Evolutionary conservation across 2,113 vertebrate genomes (phyloP), one percentile per base, ranked within the genome.

Genomic region (Carlito syrichta): DNA sequence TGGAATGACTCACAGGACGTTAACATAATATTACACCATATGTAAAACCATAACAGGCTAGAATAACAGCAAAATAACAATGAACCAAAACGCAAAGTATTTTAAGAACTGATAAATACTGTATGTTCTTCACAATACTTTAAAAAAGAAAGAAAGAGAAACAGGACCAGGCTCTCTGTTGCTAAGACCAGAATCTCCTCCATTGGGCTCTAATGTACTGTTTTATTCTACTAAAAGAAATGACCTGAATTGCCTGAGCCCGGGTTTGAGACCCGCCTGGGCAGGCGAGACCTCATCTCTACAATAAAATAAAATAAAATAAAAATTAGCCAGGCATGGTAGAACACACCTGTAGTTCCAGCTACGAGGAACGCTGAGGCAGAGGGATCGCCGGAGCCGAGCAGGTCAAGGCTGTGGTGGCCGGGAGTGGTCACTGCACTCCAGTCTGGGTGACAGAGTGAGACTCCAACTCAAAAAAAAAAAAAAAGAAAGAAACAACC

Each of bases 1-100:
- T 89, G 58, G 92, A 62, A 40, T 90, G 50, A 96, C 9, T 95
- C 14, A 94, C 14, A 76, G 45, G 20, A 8, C n/a, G 60, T 77
- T 78, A 77, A 94, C 88, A 84, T 95, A 86, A 69, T 85, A 77
- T 25, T 77, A 2, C 4, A 45, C 35, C 45, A 71, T 54, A 89
- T 82, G 95, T 91, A 89, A 95, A 74, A 73, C 2, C 14, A 40
- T 79, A 69, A 63, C n/a, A 50, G 10, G 27, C 5, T 63, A 91
- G 48, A 86, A 83, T 58, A 93, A 88, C 25, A 83, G 71, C 30
- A 73, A 90, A 69, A 95, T 82, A 66, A 60, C 17, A 60, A 27
- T 73, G 20, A 93, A 62, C 35, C 60, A 95, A 97, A 92, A 85
- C 38, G 11, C 2, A 62, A 93, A 94, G 13, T 58, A 88, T 86